Percentiles rank a stretch among this genome's conserved stretches.
Evolutionary conservation across 1,140 invertebrate species (phyloP).

Genomic region (Phymorhynchus buccinoides): DNA sequence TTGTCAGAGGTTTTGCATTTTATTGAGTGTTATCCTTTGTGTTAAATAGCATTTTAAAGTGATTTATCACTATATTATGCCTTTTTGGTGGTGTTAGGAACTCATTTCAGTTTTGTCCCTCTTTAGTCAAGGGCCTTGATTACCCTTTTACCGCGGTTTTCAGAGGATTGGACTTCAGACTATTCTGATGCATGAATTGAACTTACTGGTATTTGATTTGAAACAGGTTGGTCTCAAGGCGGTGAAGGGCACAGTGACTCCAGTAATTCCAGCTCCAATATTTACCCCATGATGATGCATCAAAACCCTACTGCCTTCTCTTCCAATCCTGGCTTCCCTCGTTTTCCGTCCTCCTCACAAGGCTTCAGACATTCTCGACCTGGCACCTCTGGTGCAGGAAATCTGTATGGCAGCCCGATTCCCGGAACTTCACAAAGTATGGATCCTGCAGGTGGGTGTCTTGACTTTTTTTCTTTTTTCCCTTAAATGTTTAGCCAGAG

Average conservation of each 20-base stretch:
- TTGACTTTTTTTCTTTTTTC: not conserved
- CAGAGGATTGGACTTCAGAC: too few species aligned
- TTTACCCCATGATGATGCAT: slow-evolving; percentile 36
- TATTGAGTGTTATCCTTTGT: too few species aligned
- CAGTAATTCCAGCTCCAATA: not conserved
- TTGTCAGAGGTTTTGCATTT: too few species aligned
- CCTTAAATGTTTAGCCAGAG: not conserved
- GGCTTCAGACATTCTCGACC: not conserved
- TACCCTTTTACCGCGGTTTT: too few species aligned
- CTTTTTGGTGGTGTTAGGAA: too few species aligned
- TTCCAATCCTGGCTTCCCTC: slow-evolving; percentile 11
- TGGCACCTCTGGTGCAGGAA: not conserved
- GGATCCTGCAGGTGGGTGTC: slow-evolving; percentile 37
- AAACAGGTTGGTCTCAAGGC: slow-evolving; percentile 20
- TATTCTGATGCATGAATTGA: too few species aligned
- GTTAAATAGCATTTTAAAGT: too few species aligned
- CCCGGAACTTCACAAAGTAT: slow-evolving; percentile 20
- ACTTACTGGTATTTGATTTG: too few species aligned
- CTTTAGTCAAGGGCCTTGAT: too few species aligned
- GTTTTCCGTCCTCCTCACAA: slow-evolving; percentile 18
- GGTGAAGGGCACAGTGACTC: slow-evolving; percentile 27
- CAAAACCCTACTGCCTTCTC: slow-evolving; percentile 22
- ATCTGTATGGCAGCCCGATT: slow-evolving; percentile 2
- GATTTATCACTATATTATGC: too few species aligned
- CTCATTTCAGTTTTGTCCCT: too few species aligned